Conservation (phyloP, 2,888 invertebrate genomes). For the Halictus ligatus region DNA sequence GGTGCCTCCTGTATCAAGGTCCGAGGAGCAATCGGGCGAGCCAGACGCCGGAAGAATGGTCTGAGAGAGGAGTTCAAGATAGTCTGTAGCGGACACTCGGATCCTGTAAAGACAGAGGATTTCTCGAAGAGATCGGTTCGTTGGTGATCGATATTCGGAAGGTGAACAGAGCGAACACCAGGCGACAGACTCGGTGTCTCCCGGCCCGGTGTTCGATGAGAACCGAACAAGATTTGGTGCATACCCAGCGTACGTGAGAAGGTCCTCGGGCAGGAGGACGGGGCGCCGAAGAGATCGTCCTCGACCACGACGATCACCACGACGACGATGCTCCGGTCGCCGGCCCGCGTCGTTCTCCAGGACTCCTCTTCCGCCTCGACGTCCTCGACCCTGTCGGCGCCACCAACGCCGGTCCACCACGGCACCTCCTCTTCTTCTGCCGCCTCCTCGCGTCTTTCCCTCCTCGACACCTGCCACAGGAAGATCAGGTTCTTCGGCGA, state of each 20-base stretch:
- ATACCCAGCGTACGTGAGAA: conserved; percentile 78
- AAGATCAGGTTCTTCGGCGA: conserved; percentile 90
- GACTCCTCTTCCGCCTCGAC: conserved; percentile 68
- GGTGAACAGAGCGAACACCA: not conserved
- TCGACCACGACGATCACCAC: conserved; percentile 73
- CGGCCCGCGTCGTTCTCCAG: conserved; percentile 76
- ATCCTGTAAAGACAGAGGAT: not conserved
- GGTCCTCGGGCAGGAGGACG: conserved; percentile 83
- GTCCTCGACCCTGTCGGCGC: conserved; percentile 76
- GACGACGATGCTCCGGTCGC: conserved; percentile 78
- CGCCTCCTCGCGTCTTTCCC: conserved; percentile 85
- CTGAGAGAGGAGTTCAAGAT: not conserved
- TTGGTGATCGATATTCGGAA: not conserved
- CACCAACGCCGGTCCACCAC: conserved; percentile 77
- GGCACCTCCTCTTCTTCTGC: conserved; percentile 76
- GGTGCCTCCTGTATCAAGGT: not conserved
- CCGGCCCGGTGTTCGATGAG: conserved; percentile 69
- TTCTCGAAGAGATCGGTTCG: not conserved
- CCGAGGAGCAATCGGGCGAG: not conserved
- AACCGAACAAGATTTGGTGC: conserved; percentile 78
- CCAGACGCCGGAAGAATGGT: not conserved
- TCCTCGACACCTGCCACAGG: conserved; percentile 90
- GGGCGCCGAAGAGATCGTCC: conserved; percentile 67
- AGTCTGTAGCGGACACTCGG: not conserved
- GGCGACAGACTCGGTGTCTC: conserved; percentile 32